These are phyloP conservation scores for Chrosomus eos DNA, from an alignment of 2,797 vertebrate genomes.

Conservation along the genomic window DNA sequence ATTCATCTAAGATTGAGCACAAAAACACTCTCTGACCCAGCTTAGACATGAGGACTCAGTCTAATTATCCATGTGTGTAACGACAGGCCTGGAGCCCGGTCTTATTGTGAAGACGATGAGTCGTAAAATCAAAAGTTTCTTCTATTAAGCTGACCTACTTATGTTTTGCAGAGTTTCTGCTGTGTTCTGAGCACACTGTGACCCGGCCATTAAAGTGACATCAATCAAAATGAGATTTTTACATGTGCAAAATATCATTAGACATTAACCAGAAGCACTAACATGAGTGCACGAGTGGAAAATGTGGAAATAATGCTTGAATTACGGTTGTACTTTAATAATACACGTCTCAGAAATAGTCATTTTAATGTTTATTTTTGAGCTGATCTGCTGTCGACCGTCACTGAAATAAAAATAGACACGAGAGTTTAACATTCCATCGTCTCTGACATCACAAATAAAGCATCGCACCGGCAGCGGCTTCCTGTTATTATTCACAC, in stretches of 20 bases:
- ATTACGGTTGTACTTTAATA: neutral
- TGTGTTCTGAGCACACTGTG: neutral
- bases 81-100: neutral
- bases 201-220: neutral
- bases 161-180: neutral
- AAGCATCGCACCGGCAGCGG: neutral
- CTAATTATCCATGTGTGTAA: neutral
- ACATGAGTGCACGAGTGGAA: neutral
- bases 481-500: conserved; percentile 7
- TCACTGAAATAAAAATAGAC: neutral
- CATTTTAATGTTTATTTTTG: neutral
- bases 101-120: neutral
- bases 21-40: conserved; percentile 16
- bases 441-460: neutral
- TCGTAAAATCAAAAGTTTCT: neutral
- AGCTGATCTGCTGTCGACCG: neutral
- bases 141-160: neutral
- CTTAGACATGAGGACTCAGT: neutral
- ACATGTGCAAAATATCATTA: neutral
- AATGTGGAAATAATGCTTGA: too few species aligned
- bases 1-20: conserved; percentile 30
- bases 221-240: neutral
- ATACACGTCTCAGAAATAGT: neutral
- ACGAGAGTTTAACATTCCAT: neutral
- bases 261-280: neutral